Conservation (phyloP, 2,888 invertebrate species). For the Dolichomitus sp. region DNA sequence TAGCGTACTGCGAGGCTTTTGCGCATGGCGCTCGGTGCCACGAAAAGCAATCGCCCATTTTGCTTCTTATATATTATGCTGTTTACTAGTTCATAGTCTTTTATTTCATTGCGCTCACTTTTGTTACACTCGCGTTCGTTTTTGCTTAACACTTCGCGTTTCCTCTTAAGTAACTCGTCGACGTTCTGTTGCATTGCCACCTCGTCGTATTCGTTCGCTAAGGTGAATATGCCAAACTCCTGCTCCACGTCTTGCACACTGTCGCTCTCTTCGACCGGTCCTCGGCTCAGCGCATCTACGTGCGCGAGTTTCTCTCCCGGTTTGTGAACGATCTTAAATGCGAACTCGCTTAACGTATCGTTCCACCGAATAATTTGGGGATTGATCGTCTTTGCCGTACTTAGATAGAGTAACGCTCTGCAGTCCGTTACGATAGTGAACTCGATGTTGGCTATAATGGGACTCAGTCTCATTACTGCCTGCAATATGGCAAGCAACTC, state of each 20-base stretch:
- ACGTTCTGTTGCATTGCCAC: slow-evolving; percentile 1
- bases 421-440: slow-evolving; percentile 73
- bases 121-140: not conserved
- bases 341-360: slow-evolving; percentile 32
- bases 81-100: not conserved
- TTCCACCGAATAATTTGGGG: slow-evolving; percentile 21
- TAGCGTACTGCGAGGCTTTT: slow-evolving; percentile 50
- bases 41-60: too few relatives aligned
- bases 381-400: slow-evolving; percentile 28
- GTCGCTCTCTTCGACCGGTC: slow-evolving; percentile 41
- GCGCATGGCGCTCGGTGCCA: slow-evolving; percentile 39
- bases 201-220: slow-evolving; percentile 13
- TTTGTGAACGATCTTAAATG: slow-evolving; percentile 64
- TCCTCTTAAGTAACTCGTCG: not conserved
- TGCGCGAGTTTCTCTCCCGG: slow-evolving; percentile 67
- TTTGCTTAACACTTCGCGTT: slow-evolving; percentile 7
- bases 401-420: slow-evolving; percentile 70
- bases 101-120: not conserved
- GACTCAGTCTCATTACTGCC: slow-evolving; percentile 22
- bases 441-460: not conserved
- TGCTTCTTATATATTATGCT: slow-evolving; percentile 12
- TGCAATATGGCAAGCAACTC: slow-evolving; percentile 51
- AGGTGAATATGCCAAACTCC: slow-evolving; percentile 35
- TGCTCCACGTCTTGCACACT: not conserved
- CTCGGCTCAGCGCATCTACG: slow-evolving; percentile 68